Conservation (phyloP, 2,888 invertebrate species). For the Clusia tigrina region DNA sequence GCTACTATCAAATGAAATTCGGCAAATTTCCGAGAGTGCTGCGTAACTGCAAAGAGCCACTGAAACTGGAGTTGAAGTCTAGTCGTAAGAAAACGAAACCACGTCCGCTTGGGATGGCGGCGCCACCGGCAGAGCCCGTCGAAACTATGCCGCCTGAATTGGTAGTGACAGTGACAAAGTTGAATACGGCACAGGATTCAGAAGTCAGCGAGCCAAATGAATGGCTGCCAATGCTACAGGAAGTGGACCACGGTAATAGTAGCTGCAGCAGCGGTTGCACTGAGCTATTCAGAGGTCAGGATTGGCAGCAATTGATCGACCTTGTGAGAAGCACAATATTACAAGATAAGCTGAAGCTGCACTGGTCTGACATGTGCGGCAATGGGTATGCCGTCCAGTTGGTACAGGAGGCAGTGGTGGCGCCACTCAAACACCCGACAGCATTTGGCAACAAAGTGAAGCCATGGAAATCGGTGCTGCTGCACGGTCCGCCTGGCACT, state of each 20-base stretch:
- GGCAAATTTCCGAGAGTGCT: slow-evolving; percentile 86
- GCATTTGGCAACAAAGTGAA: slow-evolving; percentile 74
- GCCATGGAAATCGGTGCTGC: slow-evolving; percentile 84
- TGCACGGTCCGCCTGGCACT: slow-evolving; percentile 72
- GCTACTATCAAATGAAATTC: slow-evolving; percentile 85
- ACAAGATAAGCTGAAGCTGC: slow-evolving; percentile 69
- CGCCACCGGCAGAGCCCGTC: not conserved
- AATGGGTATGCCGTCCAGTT: slow-evolving; percentile 77
- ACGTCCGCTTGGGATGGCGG: too few relatives aligned
- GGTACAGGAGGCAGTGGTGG: slow-evolving; percentile 86
- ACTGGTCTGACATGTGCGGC: slow-evolving; percentile 85
- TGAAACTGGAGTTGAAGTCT: slow-evolving; percentile 45
- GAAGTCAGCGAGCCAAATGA: slow-evolving; percentile 3
- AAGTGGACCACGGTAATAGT: slow-evolving; percentile 50
- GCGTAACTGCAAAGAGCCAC: slow-evolving; percentile 61
- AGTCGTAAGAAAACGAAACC: slow-evolving; percentile 31
- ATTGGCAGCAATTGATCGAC: slow-evolving; percentile 58
- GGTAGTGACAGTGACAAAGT: slow-evolving; percentile 48
- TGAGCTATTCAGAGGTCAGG: slow-evolving; percentile 43
- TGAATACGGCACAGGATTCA: slow-evolving; percentile 36
- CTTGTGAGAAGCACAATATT: slow-evolving; percentile 65
- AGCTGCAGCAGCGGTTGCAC: slow-evolving; percentile 35
- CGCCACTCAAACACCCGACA: slow-evolving; percentile 78
- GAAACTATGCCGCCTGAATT: slow-evolving; percentile 32
- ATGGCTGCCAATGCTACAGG: slow-evolving; percentile 36